Conservation (phyloP, 2,797 vertebrate genomes). For the Pipistrellus kuhlii region DNA sequence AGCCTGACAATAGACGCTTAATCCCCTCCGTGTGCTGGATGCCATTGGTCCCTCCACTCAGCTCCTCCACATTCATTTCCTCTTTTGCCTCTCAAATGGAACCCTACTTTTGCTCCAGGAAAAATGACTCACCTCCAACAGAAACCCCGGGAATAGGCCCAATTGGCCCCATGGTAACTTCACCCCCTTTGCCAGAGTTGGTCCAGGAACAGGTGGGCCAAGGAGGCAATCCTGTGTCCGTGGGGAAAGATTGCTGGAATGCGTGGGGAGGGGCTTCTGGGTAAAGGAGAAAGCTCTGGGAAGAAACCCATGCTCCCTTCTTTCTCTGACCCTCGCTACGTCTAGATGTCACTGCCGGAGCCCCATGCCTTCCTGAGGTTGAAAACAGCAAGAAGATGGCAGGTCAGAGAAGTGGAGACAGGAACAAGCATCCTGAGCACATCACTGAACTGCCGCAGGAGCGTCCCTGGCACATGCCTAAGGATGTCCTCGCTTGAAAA, state of each 20-base stretch:
- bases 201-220: background rate
- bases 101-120: background rate
- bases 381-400: background rate
- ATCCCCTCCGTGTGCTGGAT: background rate
- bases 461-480: background rate
- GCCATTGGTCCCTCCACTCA: background rate
- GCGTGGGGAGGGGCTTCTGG: background rate
- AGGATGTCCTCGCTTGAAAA: background rate
- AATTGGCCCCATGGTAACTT: background rate
- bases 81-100: background rate
- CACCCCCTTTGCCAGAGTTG: background rate
- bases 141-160: background rate
- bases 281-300: background rate
- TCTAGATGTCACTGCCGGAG: background rate
- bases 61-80: background rate
- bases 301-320: background rate
- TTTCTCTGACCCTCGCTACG: background rate
- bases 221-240: rapidly evolving
- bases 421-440: background rate
- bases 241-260: background rate
- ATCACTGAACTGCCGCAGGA: background rate
- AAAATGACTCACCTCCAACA: background rate
- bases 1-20: background rate
- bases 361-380: background rate
- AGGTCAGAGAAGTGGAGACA: background rate